phyloP scores from a whole-genome alignment of 2,113 vertebrate species.

The Camelus bactrianus region DNA sequence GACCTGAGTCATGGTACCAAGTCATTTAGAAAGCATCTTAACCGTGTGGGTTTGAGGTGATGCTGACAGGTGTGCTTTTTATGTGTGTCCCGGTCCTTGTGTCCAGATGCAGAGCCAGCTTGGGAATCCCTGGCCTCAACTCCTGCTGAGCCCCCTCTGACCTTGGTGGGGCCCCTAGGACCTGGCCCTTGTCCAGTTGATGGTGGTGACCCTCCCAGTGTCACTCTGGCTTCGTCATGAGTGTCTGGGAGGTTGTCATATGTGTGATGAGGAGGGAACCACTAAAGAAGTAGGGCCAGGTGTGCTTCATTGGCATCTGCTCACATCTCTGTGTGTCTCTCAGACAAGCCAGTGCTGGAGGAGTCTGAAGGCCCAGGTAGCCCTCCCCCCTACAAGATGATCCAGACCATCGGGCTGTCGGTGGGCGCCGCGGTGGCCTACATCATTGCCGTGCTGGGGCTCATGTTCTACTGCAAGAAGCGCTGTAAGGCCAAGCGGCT shows the following conservation, averaged over 20 bases:
- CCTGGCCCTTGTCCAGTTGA: background rate
- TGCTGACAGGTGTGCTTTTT: background rate
- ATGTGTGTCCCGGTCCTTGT: background rate
- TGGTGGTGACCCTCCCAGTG: background rate
- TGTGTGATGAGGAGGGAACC: background rate
- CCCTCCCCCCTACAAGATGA: conserved; percentile 98
- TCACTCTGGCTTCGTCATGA: background rate
- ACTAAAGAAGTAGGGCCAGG: background rate
- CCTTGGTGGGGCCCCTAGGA: background rate
- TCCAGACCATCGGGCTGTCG: conserved; percentile 97
- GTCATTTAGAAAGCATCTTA: background rate
- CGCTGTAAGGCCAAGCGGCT: conserved; percentile 94
- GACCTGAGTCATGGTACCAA: background rate
- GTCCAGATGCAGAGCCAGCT: background rate
- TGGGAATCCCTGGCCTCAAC: background rate
- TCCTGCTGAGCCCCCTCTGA: background rate
- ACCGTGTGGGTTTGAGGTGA: background rate
- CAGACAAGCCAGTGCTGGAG: conserved; percentile 91
- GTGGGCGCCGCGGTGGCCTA: conserved; percentile 98
- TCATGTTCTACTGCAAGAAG: conserved; percentile 99
- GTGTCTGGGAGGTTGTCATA: background rate
- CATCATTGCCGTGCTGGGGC: conserved; percentile 97
- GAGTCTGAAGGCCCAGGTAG: conserved; percentile 80
- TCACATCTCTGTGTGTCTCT: conserved; percentile 49
- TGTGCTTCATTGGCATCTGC: background rate